Conservation (phyloP, 1,140 invertebrate species). For the Phocides pigmalion region DNA sequence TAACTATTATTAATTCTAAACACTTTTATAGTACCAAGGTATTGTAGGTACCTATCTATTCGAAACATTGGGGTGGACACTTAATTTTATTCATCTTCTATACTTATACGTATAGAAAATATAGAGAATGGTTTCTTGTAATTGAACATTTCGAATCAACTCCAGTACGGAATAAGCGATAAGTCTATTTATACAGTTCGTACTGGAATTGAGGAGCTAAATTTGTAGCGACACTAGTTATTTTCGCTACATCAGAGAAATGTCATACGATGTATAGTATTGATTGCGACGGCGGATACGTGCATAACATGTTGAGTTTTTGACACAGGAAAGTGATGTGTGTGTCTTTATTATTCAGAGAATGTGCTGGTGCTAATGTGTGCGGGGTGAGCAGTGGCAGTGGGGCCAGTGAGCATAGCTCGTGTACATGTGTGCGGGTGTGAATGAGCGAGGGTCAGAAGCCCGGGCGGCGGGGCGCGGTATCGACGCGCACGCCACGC, state of each 20-base stretch:
- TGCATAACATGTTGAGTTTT: constrained; percentile 18
- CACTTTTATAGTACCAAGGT: too few relatives aligned
- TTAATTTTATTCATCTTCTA: too few relatives aligned
- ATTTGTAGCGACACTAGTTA: not conserved
- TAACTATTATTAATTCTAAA: too few relatives aligned
- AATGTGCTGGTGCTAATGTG: constrained; percentile 7
- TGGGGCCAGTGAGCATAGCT: not conserved
- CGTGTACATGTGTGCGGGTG: constrained; percentile 56
- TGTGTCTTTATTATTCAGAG: constrained; percentile 23
- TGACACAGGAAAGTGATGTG: constrained; percentile 7
- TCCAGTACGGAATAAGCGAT: not conserved
- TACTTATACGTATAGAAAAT: too few relatives aligned
- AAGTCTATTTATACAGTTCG: constrained; percentile 8
- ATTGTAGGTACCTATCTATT: too few relatives aligned
- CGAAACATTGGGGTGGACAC: too few relatives aligned
- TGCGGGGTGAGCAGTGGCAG: constrained; percentile 37
- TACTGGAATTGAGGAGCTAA: constrained; percentile 4
- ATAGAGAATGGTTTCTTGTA: not conserved
- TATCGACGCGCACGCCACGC: constrained; percentile 76
- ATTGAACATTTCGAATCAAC: not conserved
- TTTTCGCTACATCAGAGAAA: not conserved
- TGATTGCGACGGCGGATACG: not conserved
- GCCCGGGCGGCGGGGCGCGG: constrained; percentile 51
- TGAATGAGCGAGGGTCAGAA: constrained; percentile 62
- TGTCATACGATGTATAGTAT: constrained; percentile 5